These are phyloP conservation scores for Picus viridis DNA, from an alignment of 2,797 vertebrate genomes.

Conservation along the genomic window DNA sequence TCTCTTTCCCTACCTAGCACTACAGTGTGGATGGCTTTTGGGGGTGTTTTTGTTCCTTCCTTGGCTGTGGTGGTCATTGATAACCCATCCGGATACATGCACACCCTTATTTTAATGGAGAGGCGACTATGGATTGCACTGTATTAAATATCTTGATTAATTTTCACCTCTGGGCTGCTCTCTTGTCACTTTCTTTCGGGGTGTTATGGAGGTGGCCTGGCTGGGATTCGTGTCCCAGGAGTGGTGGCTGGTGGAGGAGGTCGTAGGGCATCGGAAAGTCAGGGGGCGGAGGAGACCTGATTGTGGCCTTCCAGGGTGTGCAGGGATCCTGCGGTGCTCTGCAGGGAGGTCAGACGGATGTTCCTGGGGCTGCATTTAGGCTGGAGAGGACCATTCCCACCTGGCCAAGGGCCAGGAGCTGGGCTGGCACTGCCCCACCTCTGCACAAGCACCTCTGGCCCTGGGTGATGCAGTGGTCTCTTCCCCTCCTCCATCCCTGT, in stretches of 20 bases:
- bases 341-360: not conserved
- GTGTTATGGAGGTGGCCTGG: not conserved
- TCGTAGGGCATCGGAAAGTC: too few species aligned
- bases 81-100: slow-evolving; percentile 85
- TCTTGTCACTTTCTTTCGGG: slow-evolving; percentile 14
- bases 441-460: not conserved
- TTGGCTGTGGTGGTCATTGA: slow-evolving; percentile 74
- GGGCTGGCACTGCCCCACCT: not conserved
- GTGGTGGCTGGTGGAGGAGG: too few species aligned
- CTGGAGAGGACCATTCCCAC: not conserved
- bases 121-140: slow-evolving; percentile 91
- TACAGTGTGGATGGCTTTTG: slow-evolving; percentile 77
- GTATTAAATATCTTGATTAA: slow-evolving; percentile 92
- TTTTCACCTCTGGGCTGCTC: slow-evolving; percentile 78
- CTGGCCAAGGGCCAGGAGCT: not conserved
- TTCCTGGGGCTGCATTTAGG: not conserved
- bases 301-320: too few species aligned
- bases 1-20: slow-evolving; percentile 83
- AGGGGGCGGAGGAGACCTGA: too few species aligned
- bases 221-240: not conserved
- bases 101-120: slow-evolving; percentile 92
- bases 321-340: too few species aligned
- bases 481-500: not conserved
- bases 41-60: not conserved
- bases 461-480: not conserved